These are phyloP conservation scores for Ceratosolen fusciceps DNA, from an alignment of 1,140 invertebrate species.

Conservation along the genomic window DNA sequence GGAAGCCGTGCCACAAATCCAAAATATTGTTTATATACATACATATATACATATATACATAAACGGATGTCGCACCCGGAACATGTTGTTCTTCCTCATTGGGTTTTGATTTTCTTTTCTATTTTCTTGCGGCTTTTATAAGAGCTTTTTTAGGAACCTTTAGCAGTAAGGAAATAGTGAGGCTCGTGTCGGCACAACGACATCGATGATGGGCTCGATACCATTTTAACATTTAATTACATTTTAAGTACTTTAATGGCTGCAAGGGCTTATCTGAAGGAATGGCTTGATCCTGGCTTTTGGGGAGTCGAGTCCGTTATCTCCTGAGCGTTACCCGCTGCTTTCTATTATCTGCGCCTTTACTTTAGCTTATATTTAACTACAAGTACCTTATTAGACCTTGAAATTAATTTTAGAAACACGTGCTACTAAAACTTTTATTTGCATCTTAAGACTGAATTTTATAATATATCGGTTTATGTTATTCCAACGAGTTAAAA, in stretches of 20 bases:
- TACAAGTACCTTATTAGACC: background rate
- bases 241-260: background rate
- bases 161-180: no score
- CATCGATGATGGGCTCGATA: background rate
- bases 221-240: background rate
- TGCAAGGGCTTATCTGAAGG: background rate
- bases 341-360: no score
- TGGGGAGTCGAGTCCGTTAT: background rate
- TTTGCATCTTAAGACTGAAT: no score
- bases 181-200: no score
- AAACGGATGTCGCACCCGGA: background rate
- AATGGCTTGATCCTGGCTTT: background rate
- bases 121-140: no score
- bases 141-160: no score
- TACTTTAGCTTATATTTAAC: constrained; percentile 1
- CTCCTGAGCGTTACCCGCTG: background rate
- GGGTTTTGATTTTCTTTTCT: no score
- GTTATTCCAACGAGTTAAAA: no score
- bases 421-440: background rate
- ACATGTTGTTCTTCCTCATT: background rate
- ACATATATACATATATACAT: no score
- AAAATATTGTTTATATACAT: background rate
- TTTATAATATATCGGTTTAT: no score
- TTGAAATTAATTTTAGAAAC: background rate
- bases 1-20: background rate